A percentile compares a stretch with the other conserved stretches of the same genome.
These are phyloP conservation scores for Cebidichthys violaceus DNA, from an alignment of 2,113 vertebrate species.

Conservation along the genomic window DNA sequence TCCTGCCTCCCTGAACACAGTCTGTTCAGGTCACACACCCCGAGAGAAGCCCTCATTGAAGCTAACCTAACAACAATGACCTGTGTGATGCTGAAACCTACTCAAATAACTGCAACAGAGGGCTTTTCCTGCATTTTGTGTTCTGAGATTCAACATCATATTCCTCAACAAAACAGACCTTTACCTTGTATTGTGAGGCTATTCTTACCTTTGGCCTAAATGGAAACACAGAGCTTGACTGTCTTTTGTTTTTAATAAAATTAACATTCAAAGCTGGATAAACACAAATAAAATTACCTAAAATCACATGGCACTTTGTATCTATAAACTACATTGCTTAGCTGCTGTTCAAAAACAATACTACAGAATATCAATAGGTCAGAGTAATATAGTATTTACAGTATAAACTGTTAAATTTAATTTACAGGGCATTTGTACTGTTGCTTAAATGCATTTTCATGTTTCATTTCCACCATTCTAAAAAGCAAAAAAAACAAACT, in stretches of 20 bases:
- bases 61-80: constrained; percentile 58
- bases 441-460: not conserved
- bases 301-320: not conserved
- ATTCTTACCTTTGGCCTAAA: constrained; percentile 13
- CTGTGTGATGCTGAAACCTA: constrained; percentile 54
- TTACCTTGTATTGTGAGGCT: constrained; percentile 1
- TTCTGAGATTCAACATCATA: constrained; percentile 17
- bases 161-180: constrained; percentile 7
- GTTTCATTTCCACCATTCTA: not conserved
- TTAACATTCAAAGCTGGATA: not conserved
- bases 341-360: constrained; percentile 1
- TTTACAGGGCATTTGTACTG: not conserved
- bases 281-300: not conserved
- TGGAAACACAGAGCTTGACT: not conserved
- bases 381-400: not conserved
- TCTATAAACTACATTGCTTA: not conserved
- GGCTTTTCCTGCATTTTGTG: constrained; percentile 19
- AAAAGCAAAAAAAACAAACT: not conserved
- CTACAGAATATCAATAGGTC: not conserved
- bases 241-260: not conserved
- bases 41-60: constrained; percentile 47
- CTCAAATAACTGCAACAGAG: constrained; percentile 32
- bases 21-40: constrained; percentile 65
- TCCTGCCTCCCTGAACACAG: constrained; percentile 68
- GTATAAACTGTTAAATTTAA: not conserved